Conservation (phyloP, 2,888 invertebrate genomes). For the Apantesis nais region DNA sequence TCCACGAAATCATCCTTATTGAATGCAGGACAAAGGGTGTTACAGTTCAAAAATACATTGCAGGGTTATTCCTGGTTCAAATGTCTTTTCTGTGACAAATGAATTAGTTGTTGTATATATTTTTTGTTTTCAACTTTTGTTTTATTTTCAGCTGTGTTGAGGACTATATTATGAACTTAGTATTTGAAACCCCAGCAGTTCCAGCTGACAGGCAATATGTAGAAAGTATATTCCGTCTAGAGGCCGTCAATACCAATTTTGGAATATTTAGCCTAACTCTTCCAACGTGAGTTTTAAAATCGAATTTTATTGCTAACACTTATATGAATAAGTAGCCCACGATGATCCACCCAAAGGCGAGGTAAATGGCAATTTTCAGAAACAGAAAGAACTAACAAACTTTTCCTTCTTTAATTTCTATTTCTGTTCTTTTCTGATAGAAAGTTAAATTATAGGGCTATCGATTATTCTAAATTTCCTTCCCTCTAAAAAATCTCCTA, state of each 20-base stretch:
- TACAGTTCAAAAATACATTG: too few relatives aligned
- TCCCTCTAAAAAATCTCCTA: too few relatives aligned
- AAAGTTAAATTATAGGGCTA: too few relatives aligned
- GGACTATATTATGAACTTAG: constrained; percentile 80
- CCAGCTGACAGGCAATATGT: constrained; percentile 73
- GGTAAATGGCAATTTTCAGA: neutral
- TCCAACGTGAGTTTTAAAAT: constrained; percentile 69
- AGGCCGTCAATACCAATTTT: constrained; percentile 77
- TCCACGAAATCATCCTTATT: too few relatives aligned
- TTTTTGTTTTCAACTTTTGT: too few relatives aligned
- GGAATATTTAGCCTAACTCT: constrained; percentile 78
- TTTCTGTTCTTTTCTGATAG: too few relatives aligned
- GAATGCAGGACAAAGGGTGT: too few relatives aligned
- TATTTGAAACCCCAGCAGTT: constrained; percentile 77
- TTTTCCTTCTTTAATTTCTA: neutral
- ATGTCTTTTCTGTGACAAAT: neutral
- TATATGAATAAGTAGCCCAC: too few relatives aligned
- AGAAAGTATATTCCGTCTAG: constrained; percentile 70
- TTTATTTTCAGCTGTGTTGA: constrained; percentile 72
- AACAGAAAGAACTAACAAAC: neutral
- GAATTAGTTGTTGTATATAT: neutral
- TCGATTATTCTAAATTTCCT: too few relatives aligned
- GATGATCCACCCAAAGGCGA: neutral
- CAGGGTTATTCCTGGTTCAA: too few relatives aligned
- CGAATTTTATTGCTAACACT: neutral